Evolutionary conservation across 1,140 invertebrate species (phyloP).

Genomic region (Procambarus virginalis): DNA sequence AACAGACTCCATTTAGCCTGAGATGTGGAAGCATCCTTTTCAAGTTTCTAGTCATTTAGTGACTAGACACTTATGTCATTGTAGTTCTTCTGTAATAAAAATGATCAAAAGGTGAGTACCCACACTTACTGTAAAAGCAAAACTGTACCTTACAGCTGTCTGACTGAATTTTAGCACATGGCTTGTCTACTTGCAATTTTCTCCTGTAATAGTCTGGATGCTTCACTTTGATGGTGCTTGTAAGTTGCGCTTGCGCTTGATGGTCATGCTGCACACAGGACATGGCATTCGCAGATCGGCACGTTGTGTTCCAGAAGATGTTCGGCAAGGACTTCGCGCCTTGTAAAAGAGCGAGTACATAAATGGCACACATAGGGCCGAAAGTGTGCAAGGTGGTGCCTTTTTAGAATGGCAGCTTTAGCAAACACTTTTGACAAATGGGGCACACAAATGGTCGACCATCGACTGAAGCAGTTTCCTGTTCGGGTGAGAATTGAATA

Average conservation of each 20-base stretch:
- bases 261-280: slow-evolving; percentile 69
- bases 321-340: slow-evolving; percentile 68
- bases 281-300: slow-evolving; percentile 69
- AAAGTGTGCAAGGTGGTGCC: slow-evolving; percentile 70
- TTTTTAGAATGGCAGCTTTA: slow-evolving; percentile 69
- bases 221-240: slow-evolving; percentile 70
- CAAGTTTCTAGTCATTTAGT: slow-evolving; percentile 19
- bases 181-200: slow-evolving; percentile 68
- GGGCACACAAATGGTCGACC: slow-evolving; percentile 67
- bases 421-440: slow-evolving; percentile 70
- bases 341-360: slow-evolving; percentile 68
- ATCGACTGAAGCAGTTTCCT: slow-evolving; percentile 35
- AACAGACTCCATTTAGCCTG: slow-evolving; percentile 19
- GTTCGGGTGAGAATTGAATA: neutral
- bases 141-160: neutral
- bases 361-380: slow-evolving; percentile 69
- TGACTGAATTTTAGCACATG: slow-evolving; percentile 38
- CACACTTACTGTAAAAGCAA: neutral
- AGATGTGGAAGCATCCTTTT: slow-evolving; percentile 30
- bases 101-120: neutral
- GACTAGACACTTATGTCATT: slow-evolving; percentile 27
- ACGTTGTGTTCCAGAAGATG: slow-evolving; percentile 69
- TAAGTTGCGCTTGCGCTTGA: slow-evolving; percentile 69
- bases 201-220: slow-evolving; percentile 70
- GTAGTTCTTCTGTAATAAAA: neutral